Evolutionary conservation across 1,140 invertebrate species (phyloP), one percentile per base, ranked within the genome.

Genomic region (Drosophila rufa): DNA sequence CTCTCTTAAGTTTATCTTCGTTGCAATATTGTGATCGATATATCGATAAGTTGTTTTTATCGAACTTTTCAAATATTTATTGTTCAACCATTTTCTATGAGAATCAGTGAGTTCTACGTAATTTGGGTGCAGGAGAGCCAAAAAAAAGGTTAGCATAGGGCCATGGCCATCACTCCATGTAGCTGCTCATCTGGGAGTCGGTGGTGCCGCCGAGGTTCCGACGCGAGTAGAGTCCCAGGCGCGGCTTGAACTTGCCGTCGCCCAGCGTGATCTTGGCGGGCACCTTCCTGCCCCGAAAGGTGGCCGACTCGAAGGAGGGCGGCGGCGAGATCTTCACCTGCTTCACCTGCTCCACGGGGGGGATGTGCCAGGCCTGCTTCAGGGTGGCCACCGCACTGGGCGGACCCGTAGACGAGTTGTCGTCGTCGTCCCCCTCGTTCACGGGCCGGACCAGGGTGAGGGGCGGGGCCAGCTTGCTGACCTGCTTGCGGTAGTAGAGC

Each of bases 401-500:
- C 6, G 69, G 67, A 14, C 66, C 67, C 14, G 69, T 71, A 0
- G 46, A 19, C 3, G 56, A 14, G 7, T 47, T 9, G 0, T 14
- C 22, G 11, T 22, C 17, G 11, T 1, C 19, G 19, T 36, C 4
- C 11, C 7, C 0, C 4, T 43, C 33, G 1, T 60, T 50, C 6
- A 79, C 7, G 0, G 91, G 91, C 22, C 77, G 79, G 9, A 92
- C 91, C 59, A 91, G 46, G 0, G 75, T 85, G 6, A 91, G 59
- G 11, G 67, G 43, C 2, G 56, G 42, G 25, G 67, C 51, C 17
- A 58, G n/a, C 4, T 22, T 36, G 6, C 58, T 61, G 15, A 82
- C 65, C 25, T 86, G 78, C n/a, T 94, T 94, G 70, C 95, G 95
- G 87, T 97, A 96, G 82, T 97, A 97, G 38, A 97, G 93, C 0